These are phyloP conservation scores for Petroica traversi DNA, from an alignment of 2,113 vertebrate genomes.

Conservation along the genomic window DNA sequence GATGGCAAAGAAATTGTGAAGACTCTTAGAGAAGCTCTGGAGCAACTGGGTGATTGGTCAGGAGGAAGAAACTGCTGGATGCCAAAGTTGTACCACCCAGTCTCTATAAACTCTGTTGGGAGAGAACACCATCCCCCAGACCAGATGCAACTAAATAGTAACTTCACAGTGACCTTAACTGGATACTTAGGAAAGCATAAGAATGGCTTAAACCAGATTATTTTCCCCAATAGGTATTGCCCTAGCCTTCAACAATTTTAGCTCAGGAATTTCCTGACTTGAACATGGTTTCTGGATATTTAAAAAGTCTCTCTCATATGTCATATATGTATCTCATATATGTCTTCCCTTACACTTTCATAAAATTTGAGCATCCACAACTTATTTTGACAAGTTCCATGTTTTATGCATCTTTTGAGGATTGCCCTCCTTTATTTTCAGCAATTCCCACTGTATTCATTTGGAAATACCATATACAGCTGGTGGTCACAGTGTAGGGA, in stretches of 20 bases:
- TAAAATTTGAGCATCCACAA: neutral
- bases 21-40: neutral
- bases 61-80: neutral
- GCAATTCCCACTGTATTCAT: neutral
- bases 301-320: neutral
- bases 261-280: neutral
- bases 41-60: neutral
- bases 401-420: neutral
- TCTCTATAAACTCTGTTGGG: neutral
- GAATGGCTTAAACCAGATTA: neutral
- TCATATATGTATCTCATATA: neutral
- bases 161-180: neutral
- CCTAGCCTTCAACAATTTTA: neutral
- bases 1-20: neutral
- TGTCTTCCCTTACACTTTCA: neutral
- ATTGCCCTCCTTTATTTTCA: neutral
- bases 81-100: neutral
- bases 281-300: neutral
- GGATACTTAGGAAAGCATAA: neutral
- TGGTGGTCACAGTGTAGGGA: neutral
- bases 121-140: neutral
- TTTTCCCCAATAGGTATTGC: neutral
- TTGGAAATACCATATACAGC: neutral
- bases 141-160: neutral
- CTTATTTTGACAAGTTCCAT: neutral